phyloP scores from a whole-genome alignment of 2,797 vertebrate genomes.

The Mormyrops attenuatus region DNA sequence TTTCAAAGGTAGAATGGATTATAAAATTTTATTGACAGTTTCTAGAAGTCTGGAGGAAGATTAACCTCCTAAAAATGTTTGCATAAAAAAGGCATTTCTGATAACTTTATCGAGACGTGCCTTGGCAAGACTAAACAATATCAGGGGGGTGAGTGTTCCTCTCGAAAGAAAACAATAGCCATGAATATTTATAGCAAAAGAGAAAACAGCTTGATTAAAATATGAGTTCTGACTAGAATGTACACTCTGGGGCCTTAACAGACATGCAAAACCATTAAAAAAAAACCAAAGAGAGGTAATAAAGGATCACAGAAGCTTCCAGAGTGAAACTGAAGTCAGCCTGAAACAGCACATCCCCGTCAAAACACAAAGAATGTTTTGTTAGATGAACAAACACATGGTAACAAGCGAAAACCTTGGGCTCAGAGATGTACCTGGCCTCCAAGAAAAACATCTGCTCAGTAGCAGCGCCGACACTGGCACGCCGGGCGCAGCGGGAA shows the following conservation, averaged over 20 bases:
- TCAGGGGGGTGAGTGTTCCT: not conserved
- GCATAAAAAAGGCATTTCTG: not conserved
- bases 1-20: not conserved
- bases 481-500: not conserved
- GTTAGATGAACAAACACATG: not conserved
- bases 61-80: not conserved
- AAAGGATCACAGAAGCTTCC: not conserved
- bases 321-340: not conserved
- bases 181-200: not conserved
- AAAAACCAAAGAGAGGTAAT: not conserved
- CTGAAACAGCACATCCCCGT: not conserved
- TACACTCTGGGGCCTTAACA: not conserved
- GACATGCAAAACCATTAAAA: not conserved
- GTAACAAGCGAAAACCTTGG: not conserved
- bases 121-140: constrained; percentile 4
- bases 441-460: not conserved
- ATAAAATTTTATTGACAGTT: not conserved
- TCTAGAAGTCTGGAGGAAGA: not conserved
- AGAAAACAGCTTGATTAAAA: not conserved
- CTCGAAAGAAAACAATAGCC: not conserved
- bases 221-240: not conserved
- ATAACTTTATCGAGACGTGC: not conserved
- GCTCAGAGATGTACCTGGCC: not conserved
- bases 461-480: not conserved
- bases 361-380: constrained; percentile 8